Evolutionary conservation across 2,113 vertebrate species (phyloP), one percentile per base, ranked within the genome.

Genomic region (Polypterus bichir): DNA sequence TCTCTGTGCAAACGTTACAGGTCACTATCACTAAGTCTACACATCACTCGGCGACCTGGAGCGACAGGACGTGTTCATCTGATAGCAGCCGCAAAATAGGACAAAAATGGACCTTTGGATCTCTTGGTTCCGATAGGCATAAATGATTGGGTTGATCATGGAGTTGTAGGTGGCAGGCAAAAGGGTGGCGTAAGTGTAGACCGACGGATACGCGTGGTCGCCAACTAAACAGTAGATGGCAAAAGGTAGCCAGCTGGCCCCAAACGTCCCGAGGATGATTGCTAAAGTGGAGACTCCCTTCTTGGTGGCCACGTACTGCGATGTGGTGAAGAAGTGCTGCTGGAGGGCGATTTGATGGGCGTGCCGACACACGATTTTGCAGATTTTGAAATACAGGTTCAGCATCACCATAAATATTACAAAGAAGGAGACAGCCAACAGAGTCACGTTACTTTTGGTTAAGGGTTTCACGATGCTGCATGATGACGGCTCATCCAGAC

Each of bases 101-200:
- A 94, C 85, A 78, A 90, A 94, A 68, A 97, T 82, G 69, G 92
- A 92, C 66, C 92, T 89, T 78, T 97, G 96, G 64, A 99, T 97
- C 73, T 99, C 94, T 60, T 93, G 75, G 69, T 97, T 98, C 62
- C 94, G 89, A 79, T 93, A 98, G 75, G 95, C 96, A n/a, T 99
- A 99, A 73, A 99, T 97, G 74, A 99, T 93, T 61, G 96, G 96
- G 66, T 99, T 99, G 83, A 99, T 95, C 93, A 98, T 97, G 65
- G 96, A 99, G 83, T 98, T 98, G 78, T 97, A 98, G 57, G 96
- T 97, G 7, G 95, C 96, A 0, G 96, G 96, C 58, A 99, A 82
- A 53, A 99, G 84, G 0, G 96, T 99, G 67, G 91, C 93, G 0
- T 99, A 97, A 0, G 95, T 97, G 76, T 99, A 99, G 61, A 97